Conservation (phyloP, 1,140 invertebrate species). For the Macrobrachium nipponense region DNA sequence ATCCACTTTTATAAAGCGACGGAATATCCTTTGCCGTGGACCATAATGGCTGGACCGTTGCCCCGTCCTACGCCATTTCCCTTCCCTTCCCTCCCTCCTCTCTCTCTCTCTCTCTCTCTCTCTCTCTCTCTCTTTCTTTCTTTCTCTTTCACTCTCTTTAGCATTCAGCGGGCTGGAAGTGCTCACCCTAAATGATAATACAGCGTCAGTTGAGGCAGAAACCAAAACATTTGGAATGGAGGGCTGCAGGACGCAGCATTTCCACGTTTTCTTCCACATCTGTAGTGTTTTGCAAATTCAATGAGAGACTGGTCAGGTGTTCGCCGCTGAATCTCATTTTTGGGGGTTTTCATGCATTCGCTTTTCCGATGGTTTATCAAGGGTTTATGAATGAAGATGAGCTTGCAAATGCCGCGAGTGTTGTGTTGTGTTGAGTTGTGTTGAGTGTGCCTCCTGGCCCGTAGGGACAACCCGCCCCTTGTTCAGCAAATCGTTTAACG, state of each 20-base stretch:
- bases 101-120: background rate
- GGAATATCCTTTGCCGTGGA: too few species aligned
- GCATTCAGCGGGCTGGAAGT: conserved; percentile 49
- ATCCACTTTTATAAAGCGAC: too few species aligned
- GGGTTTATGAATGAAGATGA: conserved; percentile 27
- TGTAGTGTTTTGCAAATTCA: conserved; percentile 38
- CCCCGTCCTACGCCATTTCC: conserved; percentile 18
- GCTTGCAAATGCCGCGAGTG: too few species aligned
- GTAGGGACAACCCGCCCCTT: too few species aligned
- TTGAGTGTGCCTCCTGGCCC: too few species aligned
- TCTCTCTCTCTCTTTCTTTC: conserved; percentile 38
- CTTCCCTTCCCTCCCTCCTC: conserved; percentile 22
- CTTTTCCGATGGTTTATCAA: conserved; percentile 14
- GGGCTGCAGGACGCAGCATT: conserved; percentile 28
- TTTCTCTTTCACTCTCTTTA: conserved; percentile 41
- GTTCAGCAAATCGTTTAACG: too few species aligned
- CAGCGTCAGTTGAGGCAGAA: conserved; percentile 27
- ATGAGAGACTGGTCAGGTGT: conserved; percentile 44
- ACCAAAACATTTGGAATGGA: conserved; percentile 40
- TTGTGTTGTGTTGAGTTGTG: too few species aligned
- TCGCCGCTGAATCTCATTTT: conserved; percentile 23
- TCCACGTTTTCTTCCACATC: conserved; percentile 41
- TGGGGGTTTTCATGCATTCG: conserved; percentile 39
- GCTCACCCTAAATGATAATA: conserved; percentile 51
- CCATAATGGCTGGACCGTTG: background rate